Conservation (phyloP, 2,113 vertebrate species). For the Phrynocephalus versicolor region DNA sequence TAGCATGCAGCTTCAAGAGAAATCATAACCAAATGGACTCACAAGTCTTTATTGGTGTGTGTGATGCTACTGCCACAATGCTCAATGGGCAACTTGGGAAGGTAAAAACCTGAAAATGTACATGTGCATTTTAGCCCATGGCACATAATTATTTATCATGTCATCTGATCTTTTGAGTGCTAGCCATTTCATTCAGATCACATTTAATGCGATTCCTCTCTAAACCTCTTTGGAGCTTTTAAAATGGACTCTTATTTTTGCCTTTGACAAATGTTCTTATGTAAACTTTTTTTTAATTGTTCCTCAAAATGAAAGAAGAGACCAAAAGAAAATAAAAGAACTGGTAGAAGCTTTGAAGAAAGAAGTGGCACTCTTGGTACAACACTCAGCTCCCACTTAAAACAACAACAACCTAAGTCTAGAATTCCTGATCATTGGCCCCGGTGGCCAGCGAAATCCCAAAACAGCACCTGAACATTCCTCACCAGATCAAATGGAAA, state of each 20-base stretch:
- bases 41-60: background rate
- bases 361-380: conserved; percentile 16
- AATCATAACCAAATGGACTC: background rate
- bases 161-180: background rate
- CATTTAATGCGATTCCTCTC: background rate
- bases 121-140: too few species aligned
- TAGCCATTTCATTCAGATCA: conserved; percentile 1
- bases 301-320: background rate
- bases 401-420: background rate
- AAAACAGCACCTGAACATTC: background rate
- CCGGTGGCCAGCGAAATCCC: background rate
- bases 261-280: too few species aligned
- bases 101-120: background rate
- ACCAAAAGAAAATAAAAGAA: background rate
- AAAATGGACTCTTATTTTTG: background rate
- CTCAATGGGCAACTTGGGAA: background rate
- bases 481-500: background rate
- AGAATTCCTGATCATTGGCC: background rate
- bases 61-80: background rate
- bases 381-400: background rate
- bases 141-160: background rate
- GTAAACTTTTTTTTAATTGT: background rate
- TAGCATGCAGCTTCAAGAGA: too few species aligned
- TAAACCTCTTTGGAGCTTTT: background rate
- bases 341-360: conserved; percentile 13